Percentiles rank a stretch among this genome's conserved stretches.
phyloP scores from a whole-genome alignment of 37 sponge, comb jelly and placozoan species.

The Ianthella basta region DNA sequence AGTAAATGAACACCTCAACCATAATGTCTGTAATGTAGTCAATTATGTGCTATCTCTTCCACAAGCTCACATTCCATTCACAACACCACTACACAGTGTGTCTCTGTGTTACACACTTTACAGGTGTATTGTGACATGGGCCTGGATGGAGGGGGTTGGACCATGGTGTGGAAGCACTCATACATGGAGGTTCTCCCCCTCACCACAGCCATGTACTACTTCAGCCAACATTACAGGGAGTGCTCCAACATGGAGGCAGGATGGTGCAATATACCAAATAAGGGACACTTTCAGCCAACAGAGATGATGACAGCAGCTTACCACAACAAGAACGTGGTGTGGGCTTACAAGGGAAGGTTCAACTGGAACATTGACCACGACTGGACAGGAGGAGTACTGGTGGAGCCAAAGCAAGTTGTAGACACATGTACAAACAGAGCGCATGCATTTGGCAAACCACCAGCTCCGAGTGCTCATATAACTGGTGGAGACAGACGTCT shows the following conservation, averaged over 20 bases:
- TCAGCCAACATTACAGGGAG: constrained; percentile 12
- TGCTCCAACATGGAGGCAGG: constrained; percentile 23
- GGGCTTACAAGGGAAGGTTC: constrained; percentile 41
- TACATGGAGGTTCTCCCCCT: constrained; percentile 40
- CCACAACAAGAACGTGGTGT: background rate
- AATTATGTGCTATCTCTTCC: too few species aligned
- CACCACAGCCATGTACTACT: constrained; percentile 31
- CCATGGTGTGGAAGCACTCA: constrained; percentile 41
- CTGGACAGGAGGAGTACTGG: constrained; percentile 40
- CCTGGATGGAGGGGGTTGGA: constrained; percentile 42
- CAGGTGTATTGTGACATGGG: constrained; percentile 35
- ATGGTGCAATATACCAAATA: constrained; percentile 44
- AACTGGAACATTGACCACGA: constrained; percentile 42
- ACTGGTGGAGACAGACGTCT: background rate
- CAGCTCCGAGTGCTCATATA: constrained; percentile 38
- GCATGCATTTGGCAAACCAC: background rate
- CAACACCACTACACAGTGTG: too few species aligned
- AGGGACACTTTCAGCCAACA: constrained; percentile 37
- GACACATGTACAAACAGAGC: constrained; percentile 4
- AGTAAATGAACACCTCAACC: too few species aligned
- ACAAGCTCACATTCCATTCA: too few species aligned
- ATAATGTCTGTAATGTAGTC: too few species aligned
- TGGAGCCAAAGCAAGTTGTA: constrained; percentile 23
- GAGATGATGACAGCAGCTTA: constrained; percentile 38
- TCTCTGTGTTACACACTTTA: too few species aligned